Conservation (phyloP, 2,113 vertebrate species). For the Psittacus erithacus region DNA sequence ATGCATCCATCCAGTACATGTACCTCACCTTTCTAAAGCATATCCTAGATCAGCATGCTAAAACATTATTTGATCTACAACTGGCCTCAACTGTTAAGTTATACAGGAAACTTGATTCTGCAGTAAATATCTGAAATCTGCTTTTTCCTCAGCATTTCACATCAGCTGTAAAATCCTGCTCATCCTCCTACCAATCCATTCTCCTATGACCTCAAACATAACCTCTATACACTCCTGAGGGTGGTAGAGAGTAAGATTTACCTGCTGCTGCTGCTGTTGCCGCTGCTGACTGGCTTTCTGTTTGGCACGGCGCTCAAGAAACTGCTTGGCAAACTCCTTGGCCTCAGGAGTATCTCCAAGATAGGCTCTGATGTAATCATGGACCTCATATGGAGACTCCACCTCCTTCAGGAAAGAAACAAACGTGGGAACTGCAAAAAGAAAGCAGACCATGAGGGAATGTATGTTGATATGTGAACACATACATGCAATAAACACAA, state of each 20-base stretch:
- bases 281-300: conserved; percentile 92
- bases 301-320: conserved; percentile 99
- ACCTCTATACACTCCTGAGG: background rate
- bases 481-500: background rate
- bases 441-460: conserved; percentile 13
- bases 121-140: background rate
- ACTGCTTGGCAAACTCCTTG: conserved; percentile 99
- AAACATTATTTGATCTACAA: background rate
- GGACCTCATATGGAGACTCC: conserved; percentile 97
- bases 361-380: conserved; percentile 96
- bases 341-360: conserved; percentile 96
- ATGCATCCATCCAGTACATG: background rate
- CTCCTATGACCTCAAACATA: background rate
- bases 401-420: conserved; percentile 99
- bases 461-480: background rate
- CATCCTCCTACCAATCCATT: background rate
- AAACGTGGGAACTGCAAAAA: conserved; percentile 93
- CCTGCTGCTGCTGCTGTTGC: conserved; percentile 79
- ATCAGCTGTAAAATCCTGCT: background rate
- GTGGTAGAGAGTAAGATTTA: background rate
- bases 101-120: background rate
- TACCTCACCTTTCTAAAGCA: background rate
- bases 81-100: background rate
- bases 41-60: background rate
- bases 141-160: background rate